phyloP scores from a whole-genome alignment of 37 sponge, comb jelly and placozoan genomes.

The Theonella swinhoei region DNA sequence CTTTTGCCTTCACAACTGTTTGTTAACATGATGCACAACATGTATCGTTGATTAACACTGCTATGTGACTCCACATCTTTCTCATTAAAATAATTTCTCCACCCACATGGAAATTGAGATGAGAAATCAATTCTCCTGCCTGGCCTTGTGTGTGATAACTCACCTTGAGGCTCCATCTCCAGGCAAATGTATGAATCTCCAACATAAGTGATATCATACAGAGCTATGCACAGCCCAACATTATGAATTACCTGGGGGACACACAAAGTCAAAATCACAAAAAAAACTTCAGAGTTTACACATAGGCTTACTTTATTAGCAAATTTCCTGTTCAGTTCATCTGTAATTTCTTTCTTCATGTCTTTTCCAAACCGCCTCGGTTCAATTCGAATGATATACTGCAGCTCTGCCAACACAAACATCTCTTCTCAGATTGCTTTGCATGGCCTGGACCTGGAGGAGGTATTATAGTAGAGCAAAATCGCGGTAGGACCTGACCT shows the following conservation, averaged over 20 bases:
- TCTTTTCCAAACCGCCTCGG: slow-evolving; percentile 68
- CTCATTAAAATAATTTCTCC: no score
- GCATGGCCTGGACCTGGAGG: no score
- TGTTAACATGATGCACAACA: no score
- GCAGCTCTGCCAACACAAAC: slow-evolving; percentile 80
- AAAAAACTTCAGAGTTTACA: slow-evolving; percentile 50
- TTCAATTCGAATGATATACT: slow-evolving; percentile 75
- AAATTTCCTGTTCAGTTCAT: slow-evolving; percentile 86
- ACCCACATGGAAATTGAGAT: no score
- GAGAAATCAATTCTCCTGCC: no score
- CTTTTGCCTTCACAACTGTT: no score
- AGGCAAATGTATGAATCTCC: slow-evolving; percentile 85
- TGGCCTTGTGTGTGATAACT: no score
- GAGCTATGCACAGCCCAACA: slow-evolving; percentile 85
- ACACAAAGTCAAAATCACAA: slow-evolving; percentile 30
- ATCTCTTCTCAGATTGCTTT: no score
- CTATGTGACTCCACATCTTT: no score
- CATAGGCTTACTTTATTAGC: slow-evolving; percentile 83
- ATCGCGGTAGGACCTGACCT: no score
- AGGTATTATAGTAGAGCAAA: no score
- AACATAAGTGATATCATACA: slow-evolving; percentile 77
- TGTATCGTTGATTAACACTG: no score
- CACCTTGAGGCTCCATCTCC: slow-evolving; percentile 89
- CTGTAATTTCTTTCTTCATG: slow-evolving; percentile 51
- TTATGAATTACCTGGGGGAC: slow-evolving; percentile 69